These are phyloP conservation scores for Cydia fagiglandana DNA, from an alignment of 1,140 invertebrate genomes.

Conservation along the genomic window DNA sequence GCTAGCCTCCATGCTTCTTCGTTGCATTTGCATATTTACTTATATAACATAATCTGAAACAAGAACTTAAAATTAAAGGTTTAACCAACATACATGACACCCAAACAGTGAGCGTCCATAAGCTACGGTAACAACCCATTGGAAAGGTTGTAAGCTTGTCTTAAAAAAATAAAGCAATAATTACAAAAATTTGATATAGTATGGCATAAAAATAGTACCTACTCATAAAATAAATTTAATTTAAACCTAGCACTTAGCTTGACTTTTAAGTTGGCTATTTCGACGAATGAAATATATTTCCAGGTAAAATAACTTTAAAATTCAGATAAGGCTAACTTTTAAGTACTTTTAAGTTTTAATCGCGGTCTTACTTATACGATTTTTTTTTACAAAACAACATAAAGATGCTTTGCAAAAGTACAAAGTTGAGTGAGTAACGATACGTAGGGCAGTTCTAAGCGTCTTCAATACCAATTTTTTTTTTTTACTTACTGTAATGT, in stretches of 20 bases:
- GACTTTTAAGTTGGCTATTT: too few species aligned
- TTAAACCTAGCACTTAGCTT: too few species aligned
- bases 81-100: background rate
- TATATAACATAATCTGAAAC: constrained; percentile 21
- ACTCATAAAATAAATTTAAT: too few species aligned
- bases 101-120: too few species aligned
- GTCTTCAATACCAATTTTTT: constrained; percentile 11
- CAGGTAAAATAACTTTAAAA: background rate
- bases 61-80: background rate
- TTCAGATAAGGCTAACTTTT: background rate
- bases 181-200: too few species aligned
- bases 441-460: background rate
- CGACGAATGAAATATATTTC: background rate
- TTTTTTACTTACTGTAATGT: constrained; percentile 21
- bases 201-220: too few species aligned
- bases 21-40: constrained; percentile 32
- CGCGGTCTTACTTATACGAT: background rate
- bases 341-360: background rate
- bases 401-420: background rate
- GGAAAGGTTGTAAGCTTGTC: too few species aligned
- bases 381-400: background rate
- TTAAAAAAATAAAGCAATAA: too few species aligned
- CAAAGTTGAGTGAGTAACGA: background rate
- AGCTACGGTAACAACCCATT: too few species aligned
- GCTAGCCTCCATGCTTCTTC: constrained; percentile 47